Evolutionary conservation across 2,113 vertebrate species (phyloP).

Genomic region (Blennius ocellaris): DNA sequence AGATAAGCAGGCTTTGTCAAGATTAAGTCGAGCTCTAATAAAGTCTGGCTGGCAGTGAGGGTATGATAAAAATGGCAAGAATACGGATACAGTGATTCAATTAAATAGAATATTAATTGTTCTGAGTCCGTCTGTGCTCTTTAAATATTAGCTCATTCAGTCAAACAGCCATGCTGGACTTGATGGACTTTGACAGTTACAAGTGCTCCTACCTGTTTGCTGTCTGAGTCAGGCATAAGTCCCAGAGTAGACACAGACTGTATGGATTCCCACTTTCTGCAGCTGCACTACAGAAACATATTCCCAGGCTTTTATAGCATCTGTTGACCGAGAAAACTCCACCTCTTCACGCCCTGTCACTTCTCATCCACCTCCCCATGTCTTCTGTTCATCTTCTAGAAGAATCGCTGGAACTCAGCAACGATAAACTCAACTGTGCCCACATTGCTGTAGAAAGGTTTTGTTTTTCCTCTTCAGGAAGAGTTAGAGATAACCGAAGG

Average conservation of each 20-base stretch:
- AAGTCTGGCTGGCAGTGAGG: too few species aligned
- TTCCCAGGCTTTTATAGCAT: slow-evolving; percentile 51
- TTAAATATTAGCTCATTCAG: not conserved
- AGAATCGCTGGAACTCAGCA: not conserved
- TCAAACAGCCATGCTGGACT: slow-evolving; percentile 4
- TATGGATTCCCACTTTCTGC: slow-evolving; percentile 5
- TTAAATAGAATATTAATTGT: not conserved
- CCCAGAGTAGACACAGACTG: not conserved
- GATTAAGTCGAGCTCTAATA: too few species aligned
- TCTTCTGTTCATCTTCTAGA: not conserved
- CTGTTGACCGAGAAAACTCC: slow-evolving; percentile 13
- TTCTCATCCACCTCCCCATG: slow-evolving; percentile 13
- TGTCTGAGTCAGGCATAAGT: slow-evolving; percentile 62
- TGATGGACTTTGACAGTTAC: not conserved
- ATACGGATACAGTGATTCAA: not conserved
- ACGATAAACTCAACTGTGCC: not conserved
- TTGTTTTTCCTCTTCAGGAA: not conserved
- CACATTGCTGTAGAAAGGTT: not conserved
- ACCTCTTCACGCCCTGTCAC: slow-evolving; percentile 26
- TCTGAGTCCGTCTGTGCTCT: not conserved
- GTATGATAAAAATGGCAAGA: too few species aligned
- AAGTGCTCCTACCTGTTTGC: slow-evolving; percentile 60
- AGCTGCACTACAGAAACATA: not conserved
- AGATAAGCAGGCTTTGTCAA: too few species aligned
- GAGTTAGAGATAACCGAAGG: not conserved